Evolutionary conservation across 1,140 invertebrate species (phyloP).

Genomic region (Catajapyx aquilonaris): DNA sequence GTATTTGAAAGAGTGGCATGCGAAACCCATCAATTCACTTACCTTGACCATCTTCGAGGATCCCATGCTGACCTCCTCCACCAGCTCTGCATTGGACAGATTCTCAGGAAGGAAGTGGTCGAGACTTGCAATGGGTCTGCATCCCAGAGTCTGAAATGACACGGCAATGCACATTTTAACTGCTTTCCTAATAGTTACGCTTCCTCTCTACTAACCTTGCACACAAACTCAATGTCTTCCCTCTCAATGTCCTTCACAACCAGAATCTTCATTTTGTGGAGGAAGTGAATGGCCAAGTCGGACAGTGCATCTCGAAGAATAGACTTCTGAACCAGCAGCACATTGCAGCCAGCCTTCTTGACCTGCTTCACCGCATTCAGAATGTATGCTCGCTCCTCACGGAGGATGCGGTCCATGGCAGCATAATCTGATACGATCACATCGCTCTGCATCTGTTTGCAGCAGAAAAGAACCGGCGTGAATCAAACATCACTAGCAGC

Average conservation of each 20-base stretch:
- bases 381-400: conserved; percentile 95
- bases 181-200: conserved; percentile 1
- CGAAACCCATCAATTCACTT: conserved; percentile 9
- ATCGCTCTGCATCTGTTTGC: conserved; percentile 83
- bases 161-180: conserved; percentile 2
- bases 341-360: conserved; percentile 95
- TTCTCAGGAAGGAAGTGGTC: conserved; percentile 92
- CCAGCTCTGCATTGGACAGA: conserved; percentile 76
- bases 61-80: conserved; percentile 82
- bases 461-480: background rate
- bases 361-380: conserved; percentile 98
- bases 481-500: background rate
- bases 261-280: conserved; percentile 99
- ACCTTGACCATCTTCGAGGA: conserved; percentile 86
- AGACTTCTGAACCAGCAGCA: conserved; percentile 95
- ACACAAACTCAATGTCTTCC: conserved; percentile 93
- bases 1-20: conserved; percentile 5
- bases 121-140: conserved; percentile 89
- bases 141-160: conserved; percentile 48
- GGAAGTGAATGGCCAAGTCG: conserved; percentile 91
- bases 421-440: conserved; percentile 96
- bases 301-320: conserved; percentile 91
- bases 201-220: conserved; percentile 36
- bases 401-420: conserved; percentile 96
- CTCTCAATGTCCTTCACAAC: conserved; percentile 95